Conservation (phyloP, 1,140 invertebrate genomes). For the Hylyphantes graminicola region DNA sequence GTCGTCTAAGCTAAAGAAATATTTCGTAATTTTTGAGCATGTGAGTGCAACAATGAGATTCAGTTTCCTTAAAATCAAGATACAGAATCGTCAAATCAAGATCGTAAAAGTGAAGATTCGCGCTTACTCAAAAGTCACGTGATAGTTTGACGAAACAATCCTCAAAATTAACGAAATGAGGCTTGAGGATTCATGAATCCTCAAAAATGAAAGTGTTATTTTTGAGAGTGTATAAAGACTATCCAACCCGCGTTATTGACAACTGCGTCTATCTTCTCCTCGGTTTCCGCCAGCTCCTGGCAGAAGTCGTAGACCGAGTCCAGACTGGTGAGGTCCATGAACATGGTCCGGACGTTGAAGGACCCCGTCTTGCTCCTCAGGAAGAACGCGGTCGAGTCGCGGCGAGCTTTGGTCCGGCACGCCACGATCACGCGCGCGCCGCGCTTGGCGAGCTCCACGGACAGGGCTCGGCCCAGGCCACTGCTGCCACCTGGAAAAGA, state of each 20-base stretch:
- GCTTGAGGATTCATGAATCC: too few relatives aligned
- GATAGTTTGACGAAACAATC: too few relatives aligned
- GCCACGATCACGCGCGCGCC: slow-evolving; percentile 81
- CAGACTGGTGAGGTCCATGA: slow-evolving; percentile 78
- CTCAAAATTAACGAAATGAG: too few relatives aligned
- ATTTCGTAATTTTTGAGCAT: too few relatives aligned
- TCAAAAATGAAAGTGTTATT: too few relatives aligned
- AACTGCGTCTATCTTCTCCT: slow-evolving; percentile 76
- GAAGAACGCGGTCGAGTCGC: slow-evolving; percentile 66
- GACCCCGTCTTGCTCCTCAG: slow-evolving; percentile 66
- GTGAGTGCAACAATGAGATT: too few relatives aligned
- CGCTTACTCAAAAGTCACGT: too few relatives aligned
- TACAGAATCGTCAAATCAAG: too few relatives aligned
- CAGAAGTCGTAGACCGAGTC: slow-evolving; percentile 78
- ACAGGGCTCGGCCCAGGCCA: slow-evolving; percentile 67
- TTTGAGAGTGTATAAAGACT: not conserved
- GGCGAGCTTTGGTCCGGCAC: slow-evolving; percentile 72
- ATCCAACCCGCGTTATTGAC: slow-evolving; percentile 81
- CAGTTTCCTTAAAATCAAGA: too few relatives aligned
- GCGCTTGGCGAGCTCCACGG: slow-evolving; percentile 66
- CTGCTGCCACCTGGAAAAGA: slow-evolving; percentile 65
- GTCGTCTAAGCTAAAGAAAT: too few relatives aligned
- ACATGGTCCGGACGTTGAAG: slow-evolving; percentile 70
- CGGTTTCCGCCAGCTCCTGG: slow-evolving; percentile 73
- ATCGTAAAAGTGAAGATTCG: too few relatives aligned